Conservation (phyloP, 2,888 invertebrate species). For the Ophion costatus region DNA sequence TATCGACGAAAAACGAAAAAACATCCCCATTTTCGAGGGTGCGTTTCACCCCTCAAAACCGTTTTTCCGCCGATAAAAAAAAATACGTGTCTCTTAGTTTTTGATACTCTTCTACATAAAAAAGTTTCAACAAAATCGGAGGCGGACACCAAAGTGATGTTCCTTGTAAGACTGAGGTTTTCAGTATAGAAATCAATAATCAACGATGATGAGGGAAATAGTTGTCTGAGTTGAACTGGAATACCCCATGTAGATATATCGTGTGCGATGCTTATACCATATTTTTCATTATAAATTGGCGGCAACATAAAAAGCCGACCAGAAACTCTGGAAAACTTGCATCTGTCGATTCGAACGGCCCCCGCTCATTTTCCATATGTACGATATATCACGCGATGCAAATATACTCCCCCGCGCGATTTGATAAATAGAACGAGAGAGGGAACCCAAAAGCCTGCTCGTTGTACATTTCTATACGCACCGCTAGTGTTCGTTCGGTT, state of each 20-base stretch:
- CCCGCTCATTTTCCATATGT: neutral
- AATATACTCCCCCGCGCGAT: constrained; percentile 41
- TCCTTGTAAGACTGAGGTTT: no score
- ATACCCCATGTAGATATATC: neutral
- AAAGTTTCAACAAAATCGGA: no score
- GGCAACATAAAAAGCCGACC: neutral
- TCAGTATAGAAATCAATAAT: no score
- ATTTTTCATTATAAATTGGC: constrained; percentile 57
- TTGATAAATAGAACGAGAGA: constrained; percentile 59
- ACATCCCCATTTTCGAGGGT: no score
- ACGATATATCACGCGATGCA: constrained; percentile 51
- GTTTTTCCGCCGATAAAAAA: no score
- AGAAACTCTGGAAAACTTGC: constrained; percentile 33
- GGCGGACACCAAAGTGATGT: no score
- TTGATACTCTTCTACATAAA: no score
- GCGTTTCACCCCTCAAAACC: no score
- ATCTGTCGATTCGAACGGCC: constrained; percentile 51
- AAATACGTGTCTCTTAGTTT: no score
- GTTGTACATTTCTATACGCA: neutral
- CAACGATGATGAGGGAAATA: no score
- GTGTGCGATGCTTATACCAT: constrained; percentile 29
- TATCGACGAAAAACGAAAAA: no score
- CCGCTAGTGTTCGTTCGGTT: constrained; percentile 24
- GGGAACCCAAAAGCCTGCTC: constrained; percentile 21
- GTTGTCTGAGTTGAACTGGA: no score